phyloP scores from a whole-genome alignment of 2,888 invertebrate genomes.

The Bibio marci region DNA sequence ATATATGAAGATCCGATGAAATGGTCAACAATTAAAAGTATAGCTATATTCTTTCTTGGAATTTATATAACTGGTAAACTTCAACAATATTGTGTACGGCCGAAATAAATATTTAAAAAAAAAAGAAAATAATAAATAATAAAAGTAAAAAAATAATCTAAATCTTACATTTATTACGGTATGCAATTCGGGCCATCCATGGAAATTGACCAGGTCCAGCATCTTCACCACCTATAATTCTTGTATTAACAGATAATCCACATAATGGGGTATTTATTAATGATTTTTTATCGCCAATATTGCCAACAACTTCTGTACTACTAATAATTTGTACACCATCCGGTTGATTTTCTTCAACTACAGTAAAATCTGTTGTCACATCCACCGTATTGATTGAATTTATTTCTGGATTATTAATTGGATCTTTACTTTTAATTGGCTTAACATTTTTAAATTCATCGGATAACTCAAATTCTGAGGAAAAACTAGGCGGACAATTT shows the following conservation, averaged over 20 bases:
- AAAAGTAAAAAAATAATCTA: background rate
- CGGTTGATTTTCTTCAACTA: background rate
- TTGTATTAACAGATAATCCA: conserved; percentile 20
- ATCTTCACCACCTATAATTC: conserved; percentile 32
- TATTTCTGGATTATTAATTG: background rate
- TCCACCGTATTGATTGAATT: background rate
- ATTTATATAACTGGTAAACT: conserved; percentile 16
- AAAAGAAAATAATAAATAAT: background rate
- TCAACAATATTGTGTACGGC: conserved; percentile 7
- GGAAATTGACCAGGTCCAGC: conserved; percentile 36
- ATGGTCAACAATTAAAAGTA: conserved; percentile 14
- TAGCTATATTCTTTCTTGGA: conserved; percentile 16
- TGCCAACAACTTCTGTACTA: background rate
- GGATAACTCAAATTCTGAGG: conserved; percentile 14
- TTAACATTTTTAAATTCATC: conserved; percentile 1
- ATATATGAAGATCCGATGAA: background rate
- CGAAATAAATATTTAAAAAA: background rate
- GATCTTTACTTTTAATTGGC: conserved; percentile 1
- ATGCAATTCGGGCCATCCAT: conserved; percentile 36
- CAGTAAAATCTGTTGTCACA: background rate
- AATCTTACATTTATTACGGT: conserved; percentile 24
- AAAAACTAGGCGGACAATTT: conserved; percentile 22
- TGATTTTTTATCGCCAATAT: conserved; percentile 1
- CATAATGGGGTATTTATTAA: conserved; percentile 16
- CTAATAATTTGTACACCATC: background rate